phyloP scores from a whole-genome alignment of 1,140 invertebrate genomes.

The Meloidogyne hapla region DNA sequence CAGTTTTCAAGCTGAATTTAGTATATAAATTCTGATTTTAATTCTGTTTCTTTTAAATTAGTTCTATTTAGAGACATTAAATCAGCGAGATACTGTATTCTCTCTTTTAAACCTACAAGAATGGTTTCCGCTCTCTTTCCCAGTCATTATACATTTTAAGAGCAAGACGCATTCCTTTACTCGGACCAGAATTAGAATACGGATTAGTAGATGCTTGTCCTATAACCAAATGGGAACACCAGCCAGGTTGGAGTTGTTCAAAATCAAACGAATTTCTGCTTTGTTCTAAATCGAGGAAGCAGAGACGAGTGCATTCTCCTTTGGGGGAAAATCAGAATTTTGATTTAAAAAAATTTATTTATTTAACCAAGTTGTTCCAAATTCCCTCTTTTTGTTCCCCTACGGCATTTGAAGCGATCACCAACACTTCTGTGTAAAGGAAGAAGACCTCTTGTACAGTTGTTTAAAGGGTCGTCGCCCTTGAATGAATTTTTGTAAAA shows the following conservation, averaged over 20 bases:
- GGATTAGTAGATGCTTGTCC: background rate
- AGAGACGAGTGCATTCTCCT: conserved; percentile 30
- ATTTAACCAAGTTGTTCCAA: background rate
- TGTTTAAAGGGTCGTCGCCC: conserved; percentile 22
- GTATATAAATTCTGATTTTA: background rate
- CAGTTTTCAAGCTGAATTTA: no score
- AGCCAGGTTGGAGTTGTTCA: conserved; percentile 11
- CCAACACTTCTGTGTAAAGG: conserved; percentile 26
- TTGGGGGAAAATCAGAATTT: no score
- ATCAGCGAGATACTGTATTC: no score
- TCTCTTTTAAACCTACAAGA: conserved; percentile 1
- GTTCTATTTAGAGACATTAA: no score
- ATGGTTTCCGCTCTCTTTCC: conserved; percentile 22
- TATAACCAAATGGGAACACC: conserved; percentile 33
- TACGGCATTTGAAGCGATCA: conserved; percentile 20
- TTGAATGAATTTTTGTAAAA: no score
- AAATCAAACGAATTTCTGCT: conserved; percentile 19
- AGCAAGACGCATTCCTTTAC: conserved; percentile 8
- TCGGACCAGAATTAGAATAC: background rate
- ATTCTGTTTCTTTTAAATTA: background rate
- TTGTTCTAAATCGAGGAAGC: conserved; percentile 22
- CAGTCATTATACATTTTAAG: conserved; percentile 29
- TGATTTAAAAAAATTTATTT: background rate
- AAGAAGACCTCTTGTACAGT: conserved; percentile 16
- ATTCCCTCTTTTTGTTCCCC: background rate